A percentile compares a stretch with the other conserved stretches of the same genome.
Conservation (phyloP, 2,113 vertebrate genomes). For the Eudorcas thomsonii region DNA sequence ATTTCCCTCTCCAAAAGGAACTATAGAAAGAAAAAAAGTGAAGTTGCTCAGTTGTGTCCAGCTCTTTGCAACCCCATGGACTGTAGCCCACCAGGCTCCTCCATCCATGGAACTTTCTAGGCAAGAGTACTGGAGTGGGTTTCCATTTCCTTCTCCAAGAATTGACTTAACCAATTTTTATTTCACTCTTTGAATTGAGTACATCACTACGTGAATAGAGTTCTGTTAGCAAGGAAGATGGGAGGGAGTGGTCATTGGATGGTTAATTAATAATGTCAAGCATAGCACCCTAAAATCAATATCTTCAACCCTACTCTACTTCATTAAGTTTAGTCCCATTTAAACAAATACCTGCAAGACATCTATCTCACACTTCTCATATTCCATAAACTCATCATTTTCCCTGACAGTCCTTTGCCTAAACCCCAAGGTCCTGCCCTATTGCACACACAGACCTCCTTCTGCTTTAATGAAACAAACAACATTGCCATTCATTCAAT, state of each 20-base stretch:
- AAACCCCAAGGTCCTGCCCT: neutral
- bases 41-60: neutral
- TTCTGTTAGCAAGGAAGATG: neutral
- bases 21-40: neutral
- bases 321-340: neutral
- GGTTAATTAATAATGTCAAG: neutral
- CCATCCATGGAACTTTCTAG: neutral
- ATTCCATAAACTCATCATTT: neutral
- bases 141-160: neutral
- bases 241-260: neutral
- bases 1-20: neutral
- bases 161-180: neutral
- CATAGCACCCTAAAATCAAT: neutral
- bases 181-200: neutral
- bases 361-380: neutral
- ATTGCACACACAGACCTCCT: neutral
- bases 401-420: neutral
- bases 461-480: neutral
- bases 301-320: neutral
- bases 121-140: neutral
- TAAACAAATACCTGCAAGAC: neutral
- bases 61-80: neutral
- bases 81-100: neutral
- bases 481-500: neutral
- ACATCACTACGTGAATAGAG: neutral